Conservation (phyloP, 2,888 invertebrate genomes). For the Eubasilissa splendida region DNA sequence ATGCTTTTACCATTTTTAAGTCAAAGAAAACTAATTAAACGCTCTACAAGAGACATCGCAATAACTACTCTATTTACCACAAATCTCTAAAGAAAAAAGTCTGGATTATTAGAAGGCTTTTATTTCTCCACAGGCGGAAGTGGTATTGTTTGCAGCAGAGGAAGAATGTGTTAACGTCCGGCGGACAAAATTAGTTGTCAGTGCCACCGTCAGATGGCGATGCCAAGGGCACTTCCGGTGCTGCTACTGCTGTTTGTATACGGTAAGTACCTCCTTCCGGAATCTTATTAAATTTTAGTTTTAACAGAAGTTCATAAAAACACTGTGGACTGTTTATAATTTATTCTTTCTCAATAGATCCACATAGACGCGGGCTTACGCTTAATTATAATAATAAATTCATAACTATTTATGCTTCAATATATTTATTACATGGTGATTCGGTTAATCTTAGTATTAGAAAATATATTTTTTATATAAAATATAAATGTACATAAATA, state of each 20-base stretch:
- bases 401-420: too few species aligned
- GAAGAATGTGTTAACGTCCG: constrained; percentile 53
- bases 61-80: background rate
- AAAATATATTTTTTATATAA: too few species aligned
- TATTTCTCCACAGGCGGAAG: constrained; percentile 43
- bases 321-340: background rate
- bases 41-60: background rate
- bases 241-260: constrained; percentile 54
- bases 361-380: too few species aligned
- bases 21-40: background rate
- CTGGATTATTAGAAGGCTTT: constrained; percentile 44
- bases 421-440: too few species aligned
- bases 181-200: constrained; percentile 53
- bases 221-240: constrained; percentile 54
- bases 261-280: constrained; percentile 56
- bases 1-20: background rate
- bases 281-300: constrained; percentile 54
- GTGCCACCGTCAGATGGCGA: constrained; percentile 56
- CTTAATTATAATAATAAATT: too few species aligned
- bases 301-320: constrained; percentile 23
- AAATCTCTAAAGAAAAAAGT: constrained; percentile 24
- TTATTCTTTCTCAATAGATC: too few species aligned
- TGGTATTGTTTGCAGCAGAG: constrained; percentile 41
- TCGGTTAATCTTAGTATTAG: too few species aligned
- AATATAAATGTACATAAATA: too few species aligned